Percentiles rank a stretch among this genome's conserved stretches.
phyloP scores from a whole-genome alignment of 1,140 invertebrate species.

The Drosophila auraria region DNA sequence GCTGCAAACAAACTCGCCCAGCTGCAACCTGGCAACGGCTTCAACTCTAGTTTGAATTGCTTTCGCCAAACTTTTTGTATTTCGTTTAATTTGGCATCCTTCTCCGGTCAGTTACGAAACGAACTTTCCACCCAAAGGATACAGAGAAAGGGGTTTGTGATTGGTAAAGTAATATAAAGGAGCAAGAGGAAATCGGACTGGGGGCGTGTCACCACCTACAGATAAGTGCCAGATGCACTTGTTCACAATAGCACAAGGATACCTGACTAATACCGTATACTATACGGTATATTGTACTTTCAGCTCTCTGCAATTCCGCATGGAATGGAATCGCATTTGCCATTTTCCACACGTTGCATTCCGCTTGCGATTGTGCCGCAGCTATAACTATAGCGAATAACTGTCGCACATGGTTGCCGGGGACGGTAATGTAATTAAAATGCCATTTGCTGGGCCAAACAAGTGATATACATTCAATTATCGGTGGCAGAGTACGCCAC shows the following conservation, averaged over 20 bases:
- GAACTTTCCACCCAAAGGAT: conserved; percentile 19
- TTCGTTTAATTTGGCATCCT: conserved; percentile 35
- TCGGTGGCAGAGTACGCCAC: conserved; percentile 31
- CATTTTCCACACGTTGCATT: conserved; percentile 54
- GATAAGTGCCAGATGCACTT: conserved; percentile 43
- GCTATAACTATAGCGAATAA: conserved; percentile 1
- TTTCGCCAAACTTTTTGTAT: conserved; percentile 22
- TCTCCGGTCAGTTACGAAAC: conserved; percentile 29
- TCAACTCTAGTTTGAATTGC: conserved; percentile 32
- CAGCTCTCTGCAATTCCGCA: conserved; percentile 8
- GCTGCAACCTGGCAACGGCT: conserved; percentile 7
- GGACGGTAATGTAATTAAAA: conserved; percentile 61
- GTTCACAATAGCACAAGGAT: conserved; percentile 19
- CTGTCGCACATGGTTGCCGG: conserved; percentile 33
- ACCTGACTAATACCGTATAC: conserved; percentile 10
- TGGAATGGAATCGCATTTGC: conserved; percentile 39
- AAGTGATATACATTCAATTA: conserved; percentile 59
- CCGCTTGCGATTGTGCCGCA: no score
- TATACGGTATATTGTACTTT: conserved; percentile 14
- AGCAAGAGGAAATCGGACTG: background rate
- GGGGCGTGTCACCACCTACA: conserved; percentile 1
- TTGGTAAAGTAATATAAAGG: conserved; percentile 4
- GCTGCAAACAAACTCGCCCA: conserved; percentile 5
- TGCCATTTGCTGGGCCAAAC: conserved; percentile 49
- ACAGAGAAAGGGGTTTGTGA: conserved; percentile 14